Percentiles rank a stretch among this genome's conserved stretches.
Conservation (phyloP, 2,797 vertebrate species). For the Phrynocephalus forsythii region DNA sequence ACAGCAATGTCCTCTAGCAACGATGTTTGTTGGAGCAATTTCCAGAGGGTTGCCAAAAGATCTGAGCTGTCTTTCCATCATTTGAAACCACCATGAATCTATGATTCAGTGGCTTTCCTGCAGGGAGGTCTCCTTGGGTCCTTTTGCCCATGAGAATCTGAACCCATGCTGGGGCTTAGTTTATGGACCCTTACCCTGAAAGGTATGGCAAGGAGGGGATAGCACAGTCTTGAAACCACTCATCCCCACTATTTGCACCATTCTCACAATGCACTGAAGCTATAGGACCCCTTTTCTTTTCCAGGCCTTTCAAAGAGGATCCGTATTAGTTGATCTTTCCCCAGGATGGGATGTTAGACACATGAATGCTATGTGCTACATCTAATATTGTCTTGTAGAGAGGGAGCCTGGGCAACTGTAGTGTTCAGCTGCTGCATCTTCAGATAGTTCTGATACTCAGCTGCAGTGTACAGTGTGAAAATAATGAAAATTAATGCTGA, state of each 20-base stretch:
- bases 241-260: neutral
- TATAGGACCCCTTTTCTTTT: neutral
- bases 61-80: neutral
- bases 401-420: neutral
- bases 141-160: neutral
- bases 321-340: neutral
- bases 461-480: no score
- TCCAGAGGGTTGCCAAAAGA: no score
- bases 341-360: neutral
- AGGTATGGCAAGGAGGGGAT: neutral
- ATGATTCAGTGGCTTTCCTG: neutral
- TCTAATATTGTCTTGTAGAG: neutral
- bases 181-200: neutral
- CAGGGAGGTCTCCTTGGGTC: neutral
- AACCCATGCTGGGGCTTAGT: neutral
- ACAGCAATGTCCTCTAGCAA: no score
- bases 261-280: neutral
- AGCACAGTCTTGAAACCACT: neutral
- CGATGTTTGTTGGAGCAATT: no score
- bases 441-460: no score
- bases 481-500: no score
- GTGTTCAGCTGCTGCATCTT: no score
- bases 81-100: neutral
- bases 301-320: neutral
- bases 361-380: neutral